These are phyloP conservation scores for Apomyelois bistriatella DNA, from an alignment of 2,888 invertebrate genomes.

Conservation along the genomic window DNA sequence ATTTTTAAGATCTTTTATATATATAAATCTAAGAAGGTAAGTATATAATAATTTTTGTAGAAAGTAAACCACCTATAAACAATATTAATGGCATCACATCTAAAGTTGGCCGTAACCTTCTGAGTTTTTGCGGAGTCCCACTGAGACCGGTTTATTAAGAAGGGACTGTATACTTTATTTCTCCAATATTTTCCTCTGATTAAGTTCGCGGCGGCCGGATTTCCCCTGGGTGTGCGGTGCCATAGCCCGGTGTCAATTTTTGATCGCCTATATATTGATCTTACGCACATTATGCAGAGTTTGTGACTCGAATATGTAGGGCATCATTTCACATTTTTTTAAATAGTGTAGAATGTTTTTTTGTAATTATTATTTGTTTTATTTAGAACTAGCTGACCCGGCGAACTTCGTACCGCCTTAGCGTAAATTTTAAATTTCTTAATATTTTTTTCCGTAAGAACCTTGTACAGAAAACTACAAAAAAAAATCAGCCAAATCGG, in stretches of 20 bases:
- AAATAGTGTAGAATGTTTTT: too few relatives aligned
- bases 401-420: too few relatives aligned
- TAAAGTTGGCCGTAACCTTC: not conserved
- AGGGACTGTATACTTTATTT: constrained; percentile 23
- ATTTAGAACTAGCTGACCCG: too few relatives aligned
- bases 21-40: too few relatives aligned
- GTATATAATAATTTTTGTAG: too few relatives aligned
- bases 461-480: too few relatives aligned
- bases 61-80: constrained; percentile 1
- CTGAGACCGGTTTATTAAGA: constrained; percentile 18
- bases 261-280: constrained; percentile 20
- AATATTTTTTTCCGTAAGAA: too few relatives aligned
- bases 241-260: constrained; percentile 23
- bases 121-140: constrained; percentile 13
- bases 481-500: too few relatives aligned
- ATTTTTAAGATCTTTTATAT: too few relatives aligned
- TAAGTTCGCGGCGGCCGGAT: constrained; percentile 25
- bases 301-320: not conserved
- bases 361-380: too few relatives aligned
- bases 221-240: constrained; percentile 21
- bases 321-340: not conserved
- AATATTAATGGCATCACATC: constrained; percentile 3
- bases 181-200: constrained; percentile 26
- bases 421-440: too few relatives aligned
- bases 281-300: constrained; percentile 5